Percentiles rank a stretch among this genome's conserved stretches.
Conservation (phyloP, 1,140 invertebrate species). For the Temnothorax curvispinosus region DNA sequence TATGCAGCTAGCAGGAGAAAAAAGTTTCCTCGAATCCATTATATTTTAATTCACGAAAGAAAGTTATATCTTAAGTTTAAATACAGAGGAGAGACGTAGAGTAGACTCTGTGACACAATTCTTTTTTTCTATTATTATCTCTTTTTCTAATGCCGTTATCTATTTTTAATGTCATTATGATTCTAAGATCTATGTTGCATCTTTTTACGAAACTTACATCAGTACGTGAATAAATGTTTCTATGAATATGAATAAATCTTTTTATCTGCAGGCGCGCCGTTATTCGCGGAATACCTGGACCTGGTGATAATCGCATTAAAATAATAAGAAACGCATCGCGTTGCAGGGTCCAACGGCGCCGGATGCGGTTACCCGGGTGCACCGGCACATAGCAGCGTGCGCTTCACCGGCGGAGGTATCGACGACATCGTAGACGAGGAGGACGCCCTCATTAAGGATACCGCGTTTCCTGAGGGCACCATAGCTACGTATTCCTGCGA, state of each 20-base stretch:
- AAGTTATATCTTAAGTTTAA: constrained; percentile 5
- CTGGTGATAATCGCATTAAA: neutral
- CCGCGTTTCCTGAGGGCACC: constrained; percentile 88
- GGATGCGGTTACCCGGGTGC: constrained; percentile 96
- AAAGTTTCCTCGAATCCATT: neutral
- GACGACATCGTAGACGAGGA: constrained; percentile 84
- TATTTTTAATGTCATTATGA: neutral
- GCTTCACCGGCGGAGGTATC: constrained; percentile 87
- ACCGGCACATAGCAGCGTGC: constrained; percentile 93
- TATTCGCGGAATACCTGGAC: neutral
- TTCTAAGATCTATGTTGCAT: neutral
- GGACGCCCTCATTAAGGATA: constrained; percentile 85
- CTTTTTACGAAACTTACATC: neutral
- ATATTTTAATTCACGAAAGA: constrained; percentile 14
- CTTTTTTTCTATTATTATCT: neutral
- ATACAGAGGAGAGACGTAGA: neutral
- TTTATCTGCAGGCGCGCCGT: neutral
- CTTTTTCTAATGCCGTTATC: neutral
- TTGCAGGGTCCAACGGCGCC: constrained; percentile 75
- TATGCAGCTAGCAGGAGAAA: neutral
- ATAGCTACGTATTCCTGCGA: constrained; percentile 96
- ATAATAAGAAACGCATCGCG: neutral
- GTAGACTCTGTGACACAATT: neutral
- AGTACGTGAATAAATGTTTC: neutral
- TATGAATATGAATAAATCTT: neutral